phyloP scores from a whole-genome alignment of 2,113 vertebrate species.

The Pelodiscus sinensis region DNA sequence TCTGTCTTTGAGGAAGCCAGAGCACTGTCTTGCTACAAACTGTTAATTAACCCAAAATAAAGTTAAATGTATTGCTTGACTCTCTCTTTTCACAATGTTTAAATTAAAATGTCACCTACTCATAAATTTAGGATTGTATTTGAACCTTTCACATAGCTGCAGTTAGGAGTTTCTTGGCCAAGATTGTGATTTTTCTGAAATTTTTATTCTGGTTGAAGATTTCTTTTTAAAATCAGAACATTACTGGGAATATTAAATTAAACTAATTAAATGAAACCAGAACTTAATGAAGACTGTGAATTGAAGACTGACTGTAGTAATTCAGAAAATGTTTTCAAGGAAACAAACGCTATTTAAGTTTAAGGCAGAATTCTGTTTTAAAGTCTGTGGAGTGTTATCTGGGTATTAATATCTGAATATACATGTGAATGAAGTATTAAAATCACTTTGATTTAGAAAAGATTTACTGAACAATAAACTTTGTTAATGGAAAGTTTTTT shows the following conservation, averaged over 20 bases:
- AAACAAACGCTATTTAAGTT: neutral
- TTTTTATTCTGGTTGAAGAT: neutral
- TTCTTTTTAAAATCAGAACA: neutral
- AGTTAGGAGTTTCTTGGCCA: neutral
- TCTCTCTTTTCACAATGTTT: constrained; percentile 2
- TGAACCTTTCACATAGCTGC: constrained; percentile 1
- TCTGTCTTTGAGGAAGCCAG: constrained; percentile 23
- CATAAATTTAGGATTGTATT: neutral
- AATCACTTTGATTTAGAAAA: constrained; percentile 15
- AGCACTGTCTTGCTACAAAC: constrained; percentile 20
- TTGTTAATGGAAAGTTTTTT: neutral
- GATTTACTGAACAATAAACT: constrained; percentile 6
- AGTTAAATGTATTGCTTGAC: constrained; percentile 8
- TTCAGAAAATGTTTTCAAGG: neutral
- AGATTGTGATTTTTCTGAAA: neutral
- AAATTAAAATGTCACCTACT: constrained; percentile 37
- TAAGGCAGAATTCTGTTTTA: neutral
- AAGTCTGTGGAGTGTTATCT: neutral
- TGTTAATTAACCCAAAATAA: constrained; percentile 28
- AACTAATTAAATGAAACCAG: constrained; percentile 19
- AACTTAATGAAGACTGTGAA: neutral
- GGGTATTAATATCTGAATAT: neutral
- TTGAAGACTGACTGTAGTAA: neutral
- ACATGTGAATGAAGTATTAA: constrained; percentile 8
- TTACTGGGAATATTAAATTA: constrained; percentile 13